Evolutionary conservation across 2,113 vertebrate genomes (phyloP), one percentile per base, ranked within the genome.

Genomic region (Alligator mississippiensis): DNA sequence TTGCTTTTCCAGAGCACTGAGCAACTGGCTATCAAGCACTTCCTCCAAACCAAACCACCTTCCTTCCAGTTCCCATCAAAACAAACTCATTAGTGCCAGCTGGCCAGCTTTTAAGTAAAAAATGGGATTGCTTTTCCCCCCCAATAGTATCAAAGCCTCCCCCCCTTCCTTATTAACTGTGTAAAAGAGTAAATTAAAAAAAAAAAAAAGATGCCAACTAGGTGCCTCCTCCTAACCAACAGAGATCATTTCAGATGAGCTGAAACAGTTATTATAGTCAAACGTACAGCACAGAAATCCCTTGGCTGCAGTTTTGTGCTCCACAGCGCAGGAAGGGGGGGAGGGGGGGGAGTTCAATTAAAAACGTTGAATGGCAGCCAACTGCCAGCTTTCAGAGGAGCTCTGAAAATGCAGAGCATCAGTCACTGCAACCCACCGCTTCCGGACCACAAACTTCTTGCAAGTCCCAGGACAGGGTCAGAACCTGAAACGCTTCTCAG

Each of bases 1-100:
- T 92, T 92, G 82, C 61, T 93, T 95, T 93, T 88, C 60, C 57
- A 90, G 64, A 90, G 77, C 17, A 87, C 58, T 11, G 8, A 93
- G 76, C 25, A 92, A 80, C 61, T 54, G 47, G 3, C 88, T 38
- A 62, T 61, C 6, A 15, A 78, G 25, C 54, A 72, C 38, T 59
- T 62, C 63, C 87, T 94, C 85, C 87, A 92, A 3, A 9, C 21
- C 77, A 90, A 55, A 63, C 15, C 38, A 86, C 82, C 74, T 86
- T 78, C 38, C 74, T 24, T 47, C 1, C 10, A 89, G 79, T 28
- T 90, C 91, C 47, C 30, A 89, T 58, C 1, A 1, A 82, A 95
- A 90, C 38, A 34, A 19, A 18, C 4, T 4, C 54, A 13, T 9
- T 8, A 1, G 5, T 19, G 11, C 38, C 22, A n/a, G 87, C 34